Conservation (phyloP, 2,797 vertebrate species). For the Mormyrops boulengeri region DNA sequence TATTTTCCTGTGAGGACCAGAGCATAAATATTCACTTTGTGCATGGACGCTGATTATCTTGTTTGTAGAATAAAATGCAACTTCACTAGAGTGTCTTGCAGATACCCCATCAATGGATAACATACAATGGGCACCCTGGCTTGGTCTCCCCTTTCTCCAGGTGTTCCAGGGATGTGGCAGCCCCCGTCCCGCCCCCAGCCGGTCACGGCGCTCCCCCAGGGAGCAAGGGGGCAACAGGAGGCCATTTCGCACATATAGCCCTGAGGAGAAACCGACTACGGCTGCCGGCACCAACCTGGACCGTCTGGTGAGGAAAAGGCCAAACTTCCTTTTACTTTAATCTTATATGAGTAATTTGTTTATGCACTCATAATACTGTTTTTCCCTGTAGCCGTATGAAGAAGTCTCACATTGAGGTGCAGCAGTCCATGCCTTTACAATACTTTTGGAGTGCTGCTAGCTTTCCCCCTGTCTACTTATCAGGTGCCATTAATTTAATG, state of each 20-base stretch:
- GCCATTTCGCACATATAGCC: constrained; percentile 62
- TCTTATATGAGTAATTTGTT: background rate
- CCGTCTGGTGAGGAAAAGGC: constrained; percentile 61
- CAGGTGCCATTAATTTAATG: background rate
- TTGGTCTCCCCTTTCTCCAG: constrained; percentile 43
- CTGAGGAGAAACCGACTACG: constrained; percentile 73
- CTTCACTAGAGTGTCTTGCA: background rate
- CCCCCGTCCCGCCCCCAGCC: constrained; percentile 56
- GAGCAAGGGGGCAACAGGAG: constrained; percentile 58
- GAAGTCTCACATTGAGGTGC: background rate
- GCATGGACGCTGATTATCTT: background rate
- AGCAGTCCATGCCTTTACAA: background rate
- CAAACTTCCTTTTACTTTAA: background rate
- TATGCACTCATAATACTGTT: background rate
- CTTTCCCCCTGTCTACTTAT: background rate
- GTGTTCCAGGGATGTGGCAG: constrained; percentile 79
- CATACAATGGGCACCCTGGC: background rate
- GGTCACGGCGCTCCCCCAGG: constrained; percentile 60
- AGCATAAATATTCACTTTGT: background rate
- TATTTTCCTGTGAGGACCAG: background rate
- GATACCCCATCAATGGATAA: background rate
- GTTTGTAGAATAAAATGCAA: background rate
- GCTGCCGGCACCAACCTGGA: constrained; percentile 77
- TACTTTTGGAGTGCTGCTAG: background rate
- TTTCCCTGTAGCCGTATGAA: background rate